Conservation (phyloP, 1,140 invertebrate genomes). For the Drosophila suzukii region DNA sequence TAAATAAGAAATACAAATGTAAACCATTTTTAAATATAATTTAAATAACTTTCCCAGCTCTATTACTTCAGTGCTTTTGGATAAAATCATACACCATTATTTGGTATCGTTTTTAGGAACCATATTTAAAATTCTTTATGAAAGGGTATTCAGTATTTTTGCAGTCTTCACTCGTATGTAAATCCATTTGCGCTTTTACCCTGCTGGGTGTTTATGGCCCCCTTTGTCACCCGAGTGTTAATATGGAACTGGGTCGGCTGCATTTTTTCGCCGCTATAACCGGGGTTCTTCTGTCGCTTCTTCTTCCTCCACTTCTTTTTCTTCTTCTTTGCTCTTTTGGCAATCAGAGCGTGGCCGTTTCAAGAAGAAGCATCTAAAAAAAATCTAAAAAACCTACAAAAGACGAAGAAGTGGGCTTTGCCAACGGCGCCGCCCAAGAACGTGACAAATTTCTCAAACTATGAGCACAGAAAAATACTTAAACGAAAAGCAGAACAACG, state of each 20-base stretch:
- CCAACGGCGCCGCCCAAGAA: conserved; percentile 55
- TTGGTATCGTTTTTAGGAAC: too few species aligned
- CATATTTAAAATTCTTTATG: too few species aligned
- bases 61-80: too few species aligned
- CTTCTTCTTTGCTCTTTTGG: conserved; percentile 35
- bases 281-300: conserved; percentile 27
- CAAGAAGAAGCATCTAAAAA: conserved; percentile 9
- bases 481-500: conserved; percentile 1
- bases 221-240: conserved; percentile 5
- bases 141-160: conserved; percentile 1
- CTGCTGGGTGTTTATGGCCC: conserved; percentile 10
- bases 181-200: conserved; percentile 29
- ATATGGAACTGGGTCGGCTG: conserved; percentile 44
- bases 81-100: background rate
- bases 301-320: background rate
- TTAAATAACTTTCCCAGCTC: too few species aligned
- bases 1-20: background rate
- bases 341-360: conserved; percentile 57
- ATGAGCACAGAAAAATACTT: conserved; percentile 15
- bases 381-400: conserved; percentile 16
- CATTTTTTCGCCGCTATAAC: conserved; percentile 32
- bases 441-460: conserved; percentile 76
- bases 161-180: conserved; percentile 2
- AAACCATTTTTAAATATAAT: too few species aligned
- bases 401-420: conserved; percentile 18